Conservation (phyloP, 2,113 vertebrate genomes). For the Rhegmatorhina hoffmannsi region DNA sequence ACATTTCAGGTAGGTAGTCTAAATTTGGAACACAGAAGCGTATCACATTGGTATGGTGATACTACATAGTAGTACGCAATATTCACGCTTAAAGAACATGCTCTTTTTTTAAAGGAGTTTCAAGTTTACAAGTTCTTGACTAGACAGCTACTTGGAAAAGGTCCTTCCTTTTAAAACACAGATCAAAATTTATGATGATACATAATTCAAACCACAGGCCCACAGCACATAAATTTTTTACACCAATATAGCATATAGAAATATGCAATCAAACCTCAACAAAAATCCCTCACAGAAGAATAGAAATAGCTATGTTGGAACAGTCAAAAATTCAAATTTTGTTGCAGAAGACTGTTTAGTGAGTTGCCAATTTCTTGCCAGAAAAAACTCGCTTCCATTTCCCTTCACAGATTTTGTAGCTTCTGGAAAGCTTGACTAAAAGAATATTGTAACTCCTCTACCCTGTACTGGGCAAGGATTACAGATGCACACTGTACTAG, state of each 20-base stretch:
- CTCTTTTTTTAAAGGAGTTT: background rate
- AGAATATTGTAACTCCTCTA: background rate
- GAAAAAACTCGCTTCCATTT: background rate
- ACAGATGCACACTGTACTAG: background rate
- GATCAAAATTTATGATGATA: background rate
- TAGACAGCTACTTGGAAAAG: background rate
- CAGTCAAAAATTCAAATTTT: background rate
- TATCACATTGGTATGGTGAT: rapidly evolving
- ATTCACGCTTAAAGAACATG: rapidly evolving
- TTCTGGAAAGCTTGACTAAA: background rate
- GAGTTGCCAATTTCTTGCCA: background rate
- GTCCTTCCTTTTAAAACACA: background rate
- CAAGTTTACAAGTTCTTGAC: background rate
- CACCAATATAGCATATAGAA: background rate
- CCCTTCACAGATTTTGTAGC: background rate
- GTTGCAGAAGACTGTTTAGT: background rate
- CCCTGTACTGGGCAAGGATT: background rate
- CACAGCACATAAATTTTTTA: rapidly evolving
- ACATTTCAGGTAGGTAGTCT: background rate
- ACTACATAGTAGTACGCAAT: rapidly evolving
- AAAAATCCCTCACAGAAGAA: background rate
- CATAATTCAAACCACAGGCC: background rate
- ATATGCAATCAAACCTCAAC: background rate
- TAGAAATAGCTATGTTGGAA: background rate
- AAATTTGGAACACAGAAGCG: background rate